Evolutionary conservation across 2,113 vertebrate genomes (phyloP).

Genomic region (Hippocampus abdominalis): DNA sequence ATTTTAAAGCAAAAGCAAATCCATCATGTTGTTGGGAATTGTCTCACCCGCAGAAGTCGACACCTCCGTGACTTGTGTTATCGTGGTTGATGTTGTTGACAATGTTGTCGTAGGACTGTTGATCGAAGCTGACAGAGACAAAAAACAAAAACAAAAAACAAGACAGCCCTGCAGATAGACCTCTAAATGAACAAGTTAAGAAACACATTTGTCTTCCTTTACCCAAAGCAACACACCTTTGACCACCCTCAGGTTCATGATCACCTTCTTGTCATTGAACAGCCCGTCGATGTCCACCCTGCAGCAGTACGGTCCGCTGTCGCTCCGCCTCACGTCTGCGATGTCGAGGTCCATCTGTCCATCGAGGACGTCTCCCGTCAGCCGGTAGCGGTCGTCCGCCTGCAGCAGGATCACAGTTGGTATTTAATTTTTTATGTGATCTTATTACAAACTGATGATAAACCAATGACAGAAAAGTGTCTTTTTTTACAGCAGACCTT

Average conservation of each 20-base stretch:
- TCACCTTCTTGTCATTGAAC: slow-evolving; percentile 76
- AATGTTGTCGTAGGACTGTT: slow-evolving; percentile 25
- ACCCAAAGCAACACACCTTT: slow-evolving; percentile 54
- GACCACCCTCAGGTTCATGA: slow-evolving; percentile 69
- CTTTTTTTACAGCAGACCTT: too few species aligned
- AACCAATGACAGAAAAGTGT: background rate
- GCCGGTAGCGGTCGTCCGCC: slow-evolving; percentile 65
- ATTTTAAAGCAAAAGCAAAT: too few species aligned
- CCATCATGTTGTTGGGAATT: background rate
- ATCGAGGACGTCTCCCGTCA: slow-evolving; percentile 67
- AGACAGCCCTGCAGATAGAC: too few species aligned
- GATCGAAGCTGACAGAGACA: slow-evolving; percentile 42
- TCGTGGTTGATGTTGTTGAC: background rate
- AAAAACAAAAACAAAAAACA: background rate
- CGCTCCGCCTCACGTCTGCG: slow-evolving; percentile 50
- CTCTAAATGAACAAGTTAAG: background rate
- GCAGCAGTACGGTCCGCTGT: slow-evolving; percentile 76
- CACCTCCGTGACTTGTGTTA: slow-evolving; percentile 13
- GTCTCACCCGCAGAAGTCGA: slow-evolving; percentile 42
- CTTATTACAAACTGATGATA: too few species aligned
- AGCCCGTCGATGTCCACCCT: slow-evolving; percentile 71
- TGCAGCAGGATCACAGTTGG: slow-evolving; percentile 9
- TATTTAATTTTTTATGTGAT: too few species aligned
- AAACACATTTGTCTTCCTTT: background rate
- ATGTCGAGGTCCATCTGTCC: slow-evolving; percentile 76